phyloP scores from a whole-genome alignment of 1,140 invertebrate genomes.

The Hydropsyche tenuis region DNA sequence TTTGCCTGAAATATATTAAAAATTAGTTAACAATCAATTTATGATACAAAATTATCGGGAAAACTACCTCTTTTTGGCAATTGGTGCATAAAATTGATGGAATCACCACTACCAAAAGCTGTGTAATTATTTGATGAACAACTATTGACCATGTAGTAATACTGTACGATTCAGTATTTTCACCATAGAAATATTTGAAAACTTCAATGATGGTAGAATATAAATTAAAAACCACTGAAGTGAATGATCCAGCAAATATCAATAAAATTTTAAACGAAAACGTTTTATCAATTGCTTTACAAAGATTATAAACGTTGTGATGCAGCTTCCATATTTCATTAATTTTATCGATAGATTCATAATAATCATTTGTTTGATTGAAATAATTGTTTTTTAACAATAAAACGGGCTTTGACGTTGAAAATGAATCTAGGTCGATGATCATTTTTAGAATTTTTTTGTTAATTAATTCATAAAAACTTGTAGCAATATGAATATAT shows the following conservation, averaged over 20 bases:
- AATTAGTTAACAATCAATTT: no score
- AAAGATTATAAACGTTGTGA: no score
- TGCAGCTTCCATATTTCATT: not conserved
- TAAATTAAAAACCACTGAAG: slow-evolving; percentile 9
- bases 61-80: not conserved
- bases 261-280: slow-evolving; percentile 4
- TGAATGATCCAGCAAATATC: not conserved
- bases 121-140: not conserved
- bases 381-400: no score
- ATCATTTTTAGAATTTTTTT: not conserved
- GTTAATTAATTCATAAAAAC: not conserved
- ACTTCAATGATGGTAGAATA: not conserved
- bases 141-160: not conserved
- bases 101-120: not conserved
- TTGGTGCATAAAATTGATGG: not conserved
- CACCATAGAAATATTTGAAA: not conserved
- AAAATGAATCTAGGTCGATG: not conserved
- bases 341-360: not conserved
- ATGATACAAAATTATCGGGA: no score
- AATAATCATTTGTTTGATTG: no score
- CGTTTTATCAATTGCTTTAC: not conserved
- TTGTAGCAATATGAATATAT: not conserved
- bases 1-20: slow-evolving; percentile 3
- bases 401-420: no score
- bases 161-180: not conserved